Evolutionary conservation across 2,888 invertebrate species (phyloP), one percentile per base, ranked within the genome.

Genomic region (Calliopum simillimum): DNA sequence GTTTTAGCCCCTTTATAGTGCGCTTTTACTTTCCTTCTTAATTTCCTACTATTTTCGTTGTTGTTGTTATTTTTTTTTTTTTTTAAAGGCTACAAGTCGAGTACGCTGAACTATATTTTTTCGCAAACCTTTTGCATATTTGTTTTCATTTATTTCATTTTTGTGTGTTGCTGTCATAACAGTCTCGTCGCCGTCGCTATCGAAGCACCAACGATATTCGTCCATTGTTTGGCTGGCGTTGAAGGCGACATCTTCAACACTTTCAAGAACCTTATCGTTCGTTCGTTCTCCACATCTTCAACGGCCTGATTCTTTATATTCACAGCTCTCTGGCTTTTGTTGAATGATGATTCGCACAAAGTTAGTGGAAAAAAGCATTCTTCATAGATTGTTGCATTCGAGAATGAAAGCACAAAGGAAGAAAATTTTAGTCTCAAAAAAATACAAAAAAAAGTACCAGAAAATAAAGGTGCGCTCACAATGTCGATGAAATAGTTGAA

Each of bases 21-120:
- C n/a, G n/a, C 75, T 74, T 71, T 74, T 70, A 74, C 74, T 75
- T 73, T 71, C 72, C 58, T 33, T 33, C 61, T 44, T 71, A 19
- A 8, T 53, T 69, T 71, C 19, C 51, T 71, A 63, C 59, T 41
- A n/a, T 62, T 53, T 68, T 65, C 49, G n/a, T n/a, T n/a, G n/a
- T 58, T 47, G 44, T 68, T 68, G 13, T 63, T 71, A 43, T 47
- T 33, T 58, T 67, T 63, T 55, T 19, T 47, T 33, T 58, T 67
- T 63, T 55, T 19, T 66, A 5, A 41, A 47, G 14, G 46, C 62
- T 33, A 33, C 8, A 19, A 11, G n/a, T 67, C 47, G 21, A 58
- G 67, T 56, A 55, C 41, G 47, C 19, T 59, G 67, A 47, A 59
- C 67, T 47, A 67, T 23, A 61, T 59, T 58, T 58, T 55, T n/a